phyloP scores from a whole-genome alignment of 2,113 vertebrate species.

The Chionomys nivalis region DNA sequence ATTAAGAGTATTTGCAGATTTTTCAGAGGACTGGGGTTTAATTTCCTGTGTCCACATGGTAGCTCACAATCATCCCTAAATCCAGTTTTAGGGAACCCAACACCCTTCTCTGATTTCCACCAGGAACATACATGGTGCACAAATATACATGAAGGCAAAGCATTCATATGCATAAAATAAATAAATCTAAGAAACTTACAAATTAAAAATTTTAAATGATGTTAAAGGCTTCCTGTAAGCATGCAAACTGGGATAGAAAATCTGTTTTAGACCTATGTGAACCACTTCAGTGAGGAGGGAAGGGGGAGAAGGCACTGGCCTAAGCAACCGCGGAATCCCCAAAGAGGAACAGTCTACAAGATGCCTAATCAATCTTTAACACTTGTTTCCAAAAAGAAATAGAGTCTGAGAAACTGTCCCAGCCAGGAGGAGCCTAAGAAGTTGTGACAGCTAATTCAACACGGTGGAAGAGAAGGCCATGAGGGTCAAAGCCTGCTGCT shows the following conservation, averaged over 20 bases:
- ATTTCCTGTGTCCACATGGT: neutral
- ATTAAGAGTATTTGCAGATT: neutral
- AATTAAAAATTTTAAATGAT: neutral
- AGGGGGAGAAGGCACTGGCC: neutral
- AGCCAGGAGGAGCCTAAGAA: neutral
- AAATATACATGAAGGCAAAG: neutral
- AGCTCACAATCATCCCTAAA: neutral
- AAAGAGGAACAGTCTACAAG: neutral
- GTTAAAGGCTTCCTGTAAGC: neutral
- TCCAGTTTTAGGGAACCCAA: neutral
- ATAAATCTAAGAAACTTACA: neutral
- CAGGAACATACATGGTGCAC: neutral
- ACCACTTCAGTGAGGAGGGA: neutral
- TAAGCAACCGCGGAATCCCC: neutral
- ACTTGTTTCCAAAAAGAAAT: neutral
- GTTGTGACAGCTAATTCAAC: neutral
- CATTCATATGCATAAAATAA: neutral
- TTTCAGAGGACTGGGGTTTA: neutral
- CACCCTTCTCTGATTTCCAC: neutral
- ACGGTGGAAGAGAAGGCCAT: neutral
- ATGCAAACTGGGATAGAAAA: neutral
- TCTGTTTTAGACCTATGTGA: neutral
- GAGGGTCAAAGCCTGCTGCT: neutral
- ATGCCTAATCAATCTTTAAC: neutral
- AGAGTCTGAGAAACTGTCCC: neutral